A percentile compares a stretch with the other conserved stretches of the same genome.
phyloP scores from a whole-genome alignment of 2,113 vertebrate species.

The Prietella phreatophila region DNA sequence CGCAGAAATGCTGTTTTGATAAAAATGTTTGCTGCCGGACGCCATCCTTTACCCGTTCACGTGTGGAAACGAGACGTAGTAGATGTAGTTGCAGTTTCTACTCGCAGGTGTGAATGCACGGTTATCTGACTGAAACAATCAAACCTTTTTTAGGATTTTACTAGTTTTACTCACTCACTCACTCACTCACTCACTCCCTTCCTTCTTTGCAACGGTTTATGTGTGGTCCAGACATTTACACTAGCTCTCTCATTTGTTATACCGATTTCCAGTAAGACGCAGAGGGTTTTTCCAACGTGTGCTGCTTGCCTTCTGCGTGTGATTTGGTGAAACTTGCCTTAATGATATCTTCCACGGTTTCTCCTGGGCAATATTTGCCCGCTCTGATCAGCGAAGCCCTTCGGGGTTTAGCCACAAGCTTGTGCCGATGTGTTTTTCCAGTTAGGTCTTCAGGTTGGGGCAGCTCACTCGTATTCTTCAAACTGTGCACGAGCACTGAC shows the following conservation, averaged over 20 bases:
- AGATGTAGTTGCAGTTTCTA: constrained; percentile 56
- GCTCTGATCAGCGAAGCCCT: constrained; percentile 71
- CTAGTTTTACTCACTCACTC: constrained; percentile 72
- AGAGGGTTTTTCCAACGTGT: constrained; percentile 63
- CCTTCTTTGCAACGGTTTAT: constrained; percentile 46
- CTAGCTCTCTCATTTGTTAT: constrained; percentile 63
- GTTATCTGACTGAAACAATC: constrained; percentile 57
- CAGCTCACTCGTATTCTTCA: constrained; percentile 78
- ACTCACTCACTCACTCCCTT: constrained; percentile 60
- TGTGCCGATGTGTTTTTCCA: constrained; percentile 63
- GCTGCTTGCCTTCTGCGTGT: constrained; percentile 22
- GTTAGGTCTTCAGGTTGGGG: constrained; percentile 73
- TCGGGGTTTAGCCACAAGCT: constrained; percentile 78
- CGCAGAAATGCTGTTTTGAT: constrained; percentile 64
- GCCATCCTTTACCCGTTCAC: constrained; percentile 54
- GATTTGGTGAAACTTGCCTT: constrained; percentile 80
- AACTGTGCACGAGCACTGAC: constrained; percentile 87
- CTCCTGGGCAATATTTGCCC: constrained; percentile 94
- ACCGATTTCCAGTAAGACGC: constrained; percentile 65
- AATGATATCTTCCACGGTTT: constrained; percentile 80
- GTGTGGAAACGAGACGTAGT: constrained; percentile 65
- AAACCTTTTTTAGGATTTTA: constrained; percentile 72
- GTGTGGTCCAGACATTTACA: constrained; percentile 73
- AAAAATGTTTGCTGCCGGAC: constrained; percentile 72
- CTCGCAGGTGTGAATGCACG: constrained; percentile 44